phyloP scores from a whole-genome alignment of 2,113 vertebrate species.

The Nyctereutes procyonoides region DNA sequence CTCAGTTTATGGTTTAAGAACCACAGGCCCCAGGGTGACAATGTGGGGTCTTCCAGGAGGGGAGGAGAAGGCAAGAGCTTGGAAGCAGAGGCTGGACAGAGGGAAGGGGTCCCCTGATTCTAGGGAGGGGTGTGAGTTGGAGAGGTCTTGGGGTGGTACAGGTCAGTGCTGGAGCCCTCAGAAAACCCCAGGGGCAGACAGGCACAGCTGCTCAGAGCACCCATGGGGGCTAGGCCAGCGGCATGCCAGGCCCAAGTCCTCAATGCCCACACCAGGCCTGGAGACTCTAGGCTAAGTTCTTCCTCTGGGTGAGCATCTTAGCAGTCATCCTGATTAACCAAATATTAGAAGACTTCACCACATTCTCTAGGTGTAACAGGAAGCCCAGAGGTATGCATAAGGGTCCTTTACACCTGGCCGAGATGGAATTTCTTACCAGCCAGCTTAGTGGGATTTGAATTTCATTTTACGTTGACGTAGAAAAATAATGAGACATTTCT shows the following conservation, averaged over 20 bases:
- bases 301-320: not conserved
- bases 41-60: not conserved
- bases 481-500: constrained; percentile 5
- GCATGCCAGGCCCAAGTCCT: not conserved
- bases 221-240: not conserved
- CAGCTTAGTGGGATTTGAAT: not conserved
- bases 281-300: not conserved
- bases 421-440: not conserved
- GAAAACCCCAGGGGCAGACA: too few relatives aligned
- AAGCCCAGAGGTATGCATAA: not conserved
- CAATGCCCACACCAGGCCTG: not conserved
- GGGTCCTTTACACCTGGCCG: too few relatives aligned
- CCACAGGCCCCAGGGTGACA: not conserved
- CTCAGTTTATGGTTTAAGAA: not conserved
- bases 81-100: not conserved
- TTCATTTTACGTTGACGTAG: not conserved
- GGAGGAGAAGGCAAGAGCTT: not conserved
- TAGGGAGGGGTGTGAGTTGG: not conserved
- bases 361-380: not conserved
- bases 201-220: not conserved
- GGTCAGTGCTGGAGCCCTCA: too few relatives aligned
- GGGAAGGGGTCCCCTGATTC: rapidly evolving
- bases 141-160: not conserved
- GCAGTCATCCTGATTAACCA: not conserved
- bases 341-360: not conserved